phyloP scores from a whole-genome alignment of 2,888 invertebrate species.

The Caenorhabditis angaria region DNA sequence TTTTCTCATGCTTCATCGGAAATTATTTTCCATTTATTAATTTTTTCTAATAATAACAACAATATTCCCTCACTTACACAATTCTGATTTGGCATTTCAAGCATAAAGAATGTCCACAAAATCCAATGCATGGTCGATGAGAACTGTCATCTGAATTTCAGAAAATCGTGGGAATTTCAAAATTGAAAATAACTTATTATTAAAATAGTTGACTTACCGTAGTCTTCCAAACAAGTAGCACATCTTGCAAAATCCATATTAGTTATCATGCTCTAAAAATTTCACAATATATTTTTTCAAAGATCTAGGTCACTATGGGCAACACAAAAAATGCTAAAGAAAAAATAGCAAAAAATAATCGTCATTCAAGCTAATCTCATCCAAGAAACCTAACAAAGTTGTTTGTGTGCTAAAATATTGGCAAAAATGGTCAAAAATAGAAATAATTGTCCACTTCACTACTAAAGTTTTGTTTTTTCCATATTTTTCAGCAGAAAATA shows the following conservation, averaged over 20 bases:
- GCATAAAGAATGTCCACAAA: slow-evolving; percentile 44
- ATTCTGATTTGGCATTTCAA: slow-evolving; percentile 38
- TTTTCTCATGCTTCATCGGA: too few species aligned
- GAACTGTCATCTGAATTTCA: slow-evolving; percentile 36
- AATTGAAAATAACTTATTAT: background rate
- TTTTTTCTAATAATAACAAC: background rate
- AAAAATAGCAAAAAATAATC: background rate
- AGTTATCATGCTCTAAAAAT: slow-evolving; percentile 14
- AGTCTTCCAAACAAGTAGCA: slow-evolving; percentile 45
- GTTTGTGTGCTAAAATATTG: too few species aligned
- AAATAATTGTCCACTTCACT: background rate
- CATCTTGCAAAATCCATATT: slow-evolving; percentile 40
- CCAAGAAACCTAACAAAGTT: too few species aligned
- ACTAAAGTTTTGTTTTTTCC: slow-evolving; percentile 1
- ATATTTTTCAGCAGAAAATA: background rate
- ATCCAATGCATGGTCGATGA: slow-evolving; percentile 44
- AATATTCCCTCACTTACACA: slow-evolving; percentile 29
- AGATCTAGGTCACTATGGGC: background rate
- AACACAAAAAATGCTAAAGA: background rate
- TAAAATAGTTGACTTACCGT: slow-evolving; percentile 21
- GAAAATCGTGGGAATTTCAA: background rate
- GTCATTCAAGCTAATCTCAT: too few species aligned
- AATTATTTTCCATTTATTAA: background rate
- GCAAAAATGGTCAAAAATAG: background rate
- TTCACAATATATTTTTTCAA: background rate